Evolutionary conservation across 2,888 invertebrate genomes (phyloP).

Genomic region (Dryocosmus kuriphilus): DNA sequence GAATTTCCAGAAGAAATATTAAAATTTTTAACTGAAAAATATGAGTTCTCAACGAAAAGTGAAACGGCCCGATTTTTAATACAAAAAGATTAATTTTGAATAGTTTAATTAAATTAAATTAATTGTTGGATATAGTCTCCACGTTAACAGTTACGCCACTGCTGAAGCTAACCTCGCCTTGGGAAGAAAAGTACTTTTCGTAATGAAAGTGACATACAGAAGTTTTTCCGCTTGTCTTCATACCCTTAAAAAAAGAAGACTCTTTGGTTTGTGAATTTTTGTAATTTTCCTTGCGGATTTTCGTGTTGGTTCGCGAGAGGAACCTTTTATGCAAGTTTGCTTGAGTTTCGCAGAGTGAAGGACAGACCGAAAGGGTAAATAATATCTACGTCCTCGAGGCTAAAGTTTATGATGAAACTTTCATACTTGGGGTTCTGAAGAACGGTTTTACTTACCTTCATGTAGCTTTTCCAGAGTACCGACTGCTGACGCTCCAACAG

Average conservation of each 20-base stretch:
- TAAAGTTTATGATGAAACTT: constrained; percentile 57
- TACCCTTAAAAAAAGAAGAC: neutral
- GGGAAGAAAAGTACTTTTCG: neutral
- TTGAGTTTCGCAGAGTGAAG: constrained; percentile 38
- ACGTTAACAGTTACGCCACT: too few relatives aligned
- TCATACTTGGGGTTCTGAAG: constrained; percentile 51
- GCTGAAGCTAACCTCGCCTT: constrained; percentile 17
- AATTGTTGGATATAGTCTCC: too few relatives aligned
- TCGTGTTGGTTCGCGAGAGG: constrained; percentile 18
- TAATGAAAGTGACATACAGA: constrained; percentile 14
- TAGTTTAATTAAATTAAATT: too few relatives aligned
- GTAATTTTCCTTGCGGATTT: constrained; percentile 19
- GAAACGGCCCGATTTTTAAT: too few relatives aligned
- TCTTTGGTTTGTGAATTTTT: constrained; percentile 2
- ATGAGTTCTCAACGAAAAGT: too few relatives aligned
- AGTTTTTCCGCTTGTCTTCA: constrained; percentile 15
- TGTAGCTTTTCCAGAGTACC: constrained; percentile 74
- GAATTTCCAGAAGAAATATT: too few relatives aligned
- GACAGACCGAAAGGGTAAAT: constrained; percentile 54
- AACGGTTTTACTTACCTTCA: constrained; percentile 70
- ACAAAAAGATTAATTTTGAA: too few relatives aligned
- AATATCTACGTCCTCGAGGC: constrained; percentile 54
- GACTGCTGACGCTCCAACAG: constrained; percentile 64
- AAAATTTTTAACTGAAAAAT: too few relatives aligned
- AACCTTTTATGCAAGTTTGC: constrained; percentile 44